Conservation (phyloP, 2,113 vertebrate genomes). For the Equus quagga region DNA sequence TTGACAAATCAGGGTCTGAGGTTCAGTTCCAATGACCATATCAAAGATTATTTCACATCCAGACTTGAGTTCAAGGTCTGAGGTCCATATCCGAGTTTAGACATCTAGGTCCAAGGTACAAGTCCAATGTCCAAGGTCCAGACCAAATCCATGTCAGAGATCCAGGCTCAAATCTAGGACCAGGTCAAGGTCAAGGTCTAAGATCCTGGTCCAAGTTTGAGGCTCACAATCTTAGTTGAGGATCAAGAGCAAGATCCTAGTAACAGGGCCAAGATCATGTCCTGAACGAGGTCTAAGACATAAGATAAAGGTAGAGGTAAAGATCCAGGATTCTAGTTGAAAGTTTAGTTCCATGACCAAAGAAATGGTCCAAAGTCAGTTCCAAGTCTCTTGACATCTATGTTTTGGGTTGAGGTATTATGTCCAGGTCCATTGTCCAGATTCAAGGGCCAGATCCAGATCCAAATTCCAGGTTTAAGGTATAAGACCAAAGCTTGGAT, state of each 20-base stretch:
- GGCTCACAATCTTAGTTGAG: not conserved
- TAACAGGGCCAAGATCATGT: not conserved
- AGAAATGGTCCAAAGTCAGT: not conserved
- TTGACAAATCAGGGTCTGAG: not conserved
- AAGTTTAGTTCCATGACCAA: not conserved
- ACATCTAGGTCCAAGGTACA: not conserved
- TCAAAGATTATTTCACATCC: not conserved
- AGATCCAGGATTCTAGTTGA: not conserved
- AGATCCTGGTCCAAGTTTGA: not conserved
- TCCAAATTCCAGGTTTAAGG: not conserved
- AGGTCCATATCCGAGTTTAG: not conserved
- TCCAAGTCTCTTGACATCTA: not conserved
- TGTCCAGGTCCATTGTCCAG: not conserved
- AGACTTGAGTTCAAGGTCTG: not conserved
- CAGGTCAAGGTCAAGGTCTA: not conserved
- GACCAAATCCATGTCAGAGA: not conserved
- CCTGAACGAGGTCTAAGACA: not conserved
- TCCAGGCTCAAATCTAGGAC: not conserved
- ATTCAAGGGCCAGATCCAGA: not conserved
- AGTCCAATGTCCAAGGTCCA: not conserved
- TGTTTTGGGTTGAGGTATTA: not conserved
- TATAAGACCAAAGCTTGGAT: not conserved
- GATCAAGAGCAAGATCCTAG: not conserved
- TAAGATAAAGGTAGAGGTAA: not conserved
- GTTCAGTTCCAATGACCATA: not conserved